Base-by-base conservation (phyloP, 2,888 invertebrate genomes). In the Mythimna albipuncta region DNA sequence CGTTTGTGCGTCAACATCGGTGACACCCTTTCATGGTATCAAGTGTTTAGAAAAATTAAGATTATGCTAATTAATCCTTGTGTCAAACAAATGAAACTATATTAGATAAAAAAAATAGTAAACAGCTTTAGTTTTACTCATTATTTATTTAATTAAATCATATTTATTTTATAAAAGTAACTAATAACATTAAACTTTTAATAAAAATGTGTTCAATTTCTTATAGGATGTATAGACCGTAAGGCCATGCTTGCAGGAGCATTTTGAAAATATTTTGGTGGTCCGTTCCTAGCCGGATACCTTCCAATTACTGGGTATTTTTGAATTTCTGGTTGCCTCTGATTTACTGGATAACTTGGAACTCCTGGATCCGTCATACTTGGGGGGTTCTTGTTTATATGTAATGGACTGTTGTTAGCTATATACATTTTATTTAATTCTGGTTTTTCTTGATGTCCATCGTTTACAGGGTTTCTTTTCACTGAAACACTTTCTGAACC, bases 201-300 rank as follows among this genome's bases (percentile, higher is more conserved):
- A 32, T 32, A 32, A 4, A 61, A 61, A 61, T 44, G 54, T 62
- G 72, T 71, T 72, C 59, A 72, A 26, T 72, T 55, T n/a, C 35
- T 26, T 61, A 72, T 7, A 16, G 54, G 26, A 21, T 35, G 72
- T 55, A 71, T n/a, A 44, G 21, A 21, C 4, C 54, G 44, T 21
- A 71, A 0, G 59, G 3, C 16, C 50, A 58, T 16, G 16, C 10
- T 50, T 16, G 11, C 16, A 44, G 35, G 71, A 54, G 35, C 2
- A n/a, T 6, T 41, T n/a, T 26, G 26, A 19, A 2, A 10, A 26
- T 16, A 35, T n/a, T 71, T 26, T 55, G 11, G 4, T 47, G 7
- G 6, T 26, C 26, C 54, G 6, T 3, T 19, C 32, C 5, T 71
- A 52, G 21, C 26, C 9, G 26, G 16, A 13, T 50, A 58, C 26